A percentile compares a stretch with the other conserved stretches of the same genome.
Evolutionary conservation across 2,113 vertebrate genomes (phyloP).

Genomic region (Falcunculus frontatus): DNA sequence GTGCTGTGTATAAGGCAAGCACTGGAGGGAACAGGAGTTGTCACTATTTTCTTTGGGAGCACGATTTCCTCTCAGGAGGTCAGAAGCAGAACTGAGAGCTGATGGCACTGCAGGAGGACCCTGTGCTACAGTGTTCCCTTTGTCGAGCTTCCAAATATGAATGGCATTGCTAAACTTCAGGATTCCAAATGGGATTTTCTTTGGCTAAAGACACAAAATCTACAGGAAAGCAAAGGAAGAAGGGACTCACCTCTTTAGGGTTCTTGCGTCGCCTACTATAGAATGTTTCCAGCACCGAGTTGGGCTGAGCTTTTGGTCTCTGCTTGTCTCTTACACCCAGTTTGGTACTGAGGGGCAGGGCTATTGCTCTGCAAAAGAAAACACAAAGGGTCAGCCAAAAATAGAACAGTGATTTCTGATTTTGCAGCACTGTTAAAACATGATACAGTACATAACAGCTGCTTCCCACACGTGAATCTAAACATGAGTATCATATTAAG

Average conservation of each 20-base stretch:
- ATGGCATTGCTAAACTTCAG: not conserved
- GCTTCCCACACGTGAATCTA: not conserved
- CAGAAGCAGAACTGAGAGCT: not conserved
- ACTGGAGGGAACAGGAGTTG: not conserved
- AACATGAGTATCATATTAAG: not conserved
- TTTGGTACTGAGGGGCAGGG: conserved; percentile 74
- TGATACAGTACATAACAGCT: not conserved
- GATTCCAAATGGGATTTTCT: not conserved
- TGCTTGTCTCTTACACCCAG: conserved; percentile 80
- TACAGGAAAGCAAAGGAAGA: not conserved
- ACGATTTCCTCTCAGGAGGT: not conserved
- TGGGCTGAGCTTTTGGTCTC: conserved; percentile 57
- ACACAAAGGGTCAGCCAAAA: not conserved
- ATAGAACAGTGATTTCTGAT: not conserved
- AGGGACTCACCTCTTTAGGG: conserved; percentile 69
- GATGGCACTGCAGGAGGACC: not conserved
- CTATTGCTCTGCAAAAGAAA: conserved; percentile 71
- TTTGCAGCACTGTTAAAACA: not conserved
- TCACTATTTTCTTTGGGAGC: not conserved
- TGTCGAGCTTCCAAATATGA: not conserved
- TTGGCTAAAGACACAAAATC: not conserved
- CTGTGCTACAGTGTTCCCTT: not conserved
- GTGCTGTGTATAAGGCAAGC: not conserved
- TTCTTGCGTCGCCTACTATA: conserved; percentile 65
- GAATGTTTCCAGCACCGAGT: conserved; percentile 78